Evolutionary conservation across 2,113 vertebrate species (phyloP).

Genomic region (Ivindomyrus marchei): DNA sequence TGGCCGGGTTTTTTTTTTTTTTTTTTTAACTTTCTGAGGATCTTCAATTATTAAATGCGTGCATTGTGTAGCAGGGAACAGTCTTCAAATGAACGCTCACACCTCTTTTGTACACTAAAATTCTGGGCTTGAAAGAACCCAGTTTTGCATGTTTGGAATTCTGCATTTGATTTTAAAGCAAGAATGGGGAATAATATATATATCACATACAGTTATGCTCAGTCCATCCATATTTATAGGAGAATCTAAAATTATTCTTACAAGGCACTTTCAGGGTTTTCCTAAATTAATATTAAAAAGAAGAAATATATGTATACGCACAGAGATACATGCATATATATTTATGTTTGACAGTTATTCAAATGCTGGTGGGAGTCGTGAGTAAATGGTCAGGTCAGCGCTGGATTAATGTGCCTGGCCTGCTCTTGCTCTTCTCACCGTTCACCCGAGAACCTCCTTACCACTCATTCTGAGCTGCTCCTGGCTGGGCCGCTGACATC

Average conservation of each 20-base stretch:
- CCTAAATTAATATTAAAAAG: background rate
- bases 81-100: slow-evolving; percentile 9
- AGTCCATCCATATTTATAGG: background rate
- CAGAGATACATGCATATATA: background rate
- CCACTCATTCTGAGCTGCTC: background rate
- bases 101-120: background rate
- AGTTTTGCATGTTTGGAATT: background rate
- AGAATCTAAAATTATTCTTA: background rate
- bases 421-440: background rate
- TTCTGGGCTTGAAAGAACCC: background rate
- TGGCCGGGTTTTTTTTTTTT: background rate
- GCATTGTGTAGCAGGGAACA: background rate
- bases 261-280: background rate
- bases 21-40: background rate
- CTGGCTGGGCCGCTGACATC: background rate
- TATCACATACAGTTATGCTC: background rate
- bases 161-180: background rate
- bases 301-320: background rate
- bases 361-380: background rate
- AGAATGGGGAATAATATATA: background rate
- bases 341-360: slow-evolving; percentile 2
- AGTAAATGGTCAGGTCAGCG: slow-evolving; percentile 1
- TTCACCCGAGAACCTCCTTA: background rate
- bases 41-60: slow-evolving; percentile 13
- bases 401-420: background rate